Evolutionary conservation across 2,113 vertebrate genomes (phyloP), one percentile per base, ranked within the genome.

Genomic region (Xiphias gladius): DNA sequence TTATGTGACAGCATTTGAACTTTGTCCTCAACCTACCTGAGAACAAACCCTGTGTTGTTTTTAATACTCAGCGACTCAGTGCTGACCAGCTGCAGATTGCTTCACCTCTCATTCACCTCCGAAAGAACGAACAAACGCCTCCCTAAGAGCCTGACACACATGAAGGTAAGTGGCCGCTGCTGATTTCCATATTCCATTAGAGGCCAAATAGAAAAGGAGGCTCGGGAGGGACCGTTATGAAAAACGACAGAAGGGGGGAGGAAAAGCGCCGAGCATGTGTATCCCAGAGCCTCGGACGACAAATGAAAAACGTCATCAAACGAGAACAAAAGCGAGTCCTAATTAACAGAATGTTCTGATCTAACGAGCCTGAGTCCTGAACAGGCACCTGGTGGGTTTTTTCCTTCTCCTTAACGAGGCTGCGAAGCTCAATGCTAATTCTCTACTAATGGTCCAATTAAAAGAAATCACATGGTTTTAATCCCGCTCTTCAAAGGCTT

Each of bases 361-460:
- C 90, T 91, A 92, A 90, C 85, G 62, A 93, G 91, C 80, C 68
- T 30, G 76, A 88, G 86, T 86, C 85, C 88, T 88, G 88, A 90
- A 82, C 91, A 88, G 88, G 91, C 87, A 92, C 89, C 91, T 93
- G 88, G 93, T 93, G 88, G 87, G 61, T 10, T 85, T 77, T 86
- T 76, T 67, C 77, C 88, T 87, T 75, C 90, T 92, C 90, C 90
- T 92, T 94, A 94, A 94, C 90, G 91, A 95, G 92, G 89, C 88
- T 88, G 89, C 70, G 88, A 85, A 93, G 91, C 93, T 94, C 91
- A 91, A 96, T 95, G 92, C 91, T 94, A 94, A 95, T 95, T 95
- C 92, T 93, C 91, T 89, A 90, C 94, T 95, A 96, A 95, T 95
- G 94, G 94, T 91, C 93, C 93, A 94, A 96, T 96, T 95, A 94